Conservation (phyloP, 2,113 vertebrate genomes). For the Daubentonia madagascariensis region DNA sequence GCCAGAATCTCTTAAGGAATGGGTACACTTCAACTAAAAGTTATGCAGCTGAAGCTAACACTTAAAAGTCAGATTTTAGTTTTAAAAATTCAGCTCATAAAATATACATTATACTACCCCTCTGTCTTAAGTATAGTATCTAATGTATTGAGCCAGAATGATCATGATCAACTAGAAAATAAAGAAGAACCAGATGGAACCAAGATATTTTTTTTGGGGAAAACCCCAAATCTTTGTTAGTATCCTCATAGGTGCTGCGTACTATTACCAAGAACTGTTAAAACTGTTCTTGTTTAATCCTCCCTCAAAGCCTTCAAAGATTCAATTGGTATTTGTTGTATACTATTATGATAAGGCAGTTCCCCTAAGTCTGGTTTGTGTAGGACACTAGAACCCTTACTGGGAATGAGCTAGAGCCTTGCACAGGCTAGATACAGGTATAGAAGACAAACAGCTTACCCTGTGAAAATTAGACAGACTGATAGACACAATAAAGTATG, state of each 20-base stretch:
- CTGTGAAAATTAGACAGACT: not conserved
- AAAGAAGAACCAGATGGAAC: constrained; percentile 12
- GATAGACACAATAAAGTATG: not conserved
- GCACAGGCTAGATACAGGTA: not conserved
- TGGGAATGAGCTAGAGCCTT: not conserved
- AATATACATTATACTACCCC: not conserved
- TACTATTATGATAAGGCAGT: not conserved
- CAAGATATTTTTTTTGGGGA: not conserved
- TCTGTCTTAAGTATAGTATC: constrained; percentile 10
- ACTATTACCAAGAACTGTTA: not conserved
- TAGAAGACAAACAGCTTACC: not conserved
- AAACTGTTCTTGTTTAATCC: not conserved
- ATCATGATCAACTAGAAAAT: not conserved
- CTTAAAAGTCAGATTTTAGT: not conserved
- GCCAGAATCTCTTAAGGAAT: not conserved
- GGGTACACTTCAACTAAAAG: not conserved
- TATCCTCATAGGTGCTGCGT: not conserved
- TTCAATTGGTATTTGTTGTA: no score
- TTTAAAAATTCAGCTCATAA: constrained; percentile 1
- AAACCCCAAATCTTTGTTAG: not conserved
- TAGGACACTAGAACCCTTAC: not conserved
- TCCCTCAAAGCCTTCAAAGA: not conserved
- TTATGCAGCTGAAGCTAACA: not conserved
- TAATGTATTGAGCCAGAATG: not conserved
- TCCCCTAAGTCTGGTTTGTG: not conserved